Evolutionary conservation across 2,113 vertebrate genomes (phyloP).

Genomic region (Sinocyclocheilus grahami): DNA sequence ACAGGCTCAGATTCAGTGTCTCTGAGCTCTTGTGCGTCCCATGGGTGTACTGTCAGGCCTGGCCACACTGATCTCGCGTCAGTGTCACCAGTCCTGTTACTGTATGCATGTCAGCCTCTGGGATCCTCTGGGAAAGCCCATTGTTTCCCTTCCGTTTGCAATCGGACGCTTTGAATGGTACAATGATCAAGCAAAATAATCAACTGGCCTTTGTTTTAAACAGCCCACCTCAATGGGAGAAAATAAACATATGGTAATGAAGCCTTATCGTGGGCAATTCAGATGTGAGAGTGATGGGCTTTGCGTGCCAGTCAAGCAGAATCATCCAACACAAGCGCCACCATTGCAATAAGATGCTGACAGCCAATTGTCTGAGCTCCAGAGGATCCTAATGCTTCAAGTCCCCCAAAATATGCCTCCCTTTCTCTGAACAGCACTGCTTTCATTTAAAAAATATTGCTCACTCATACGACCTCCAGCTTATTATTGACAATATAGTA

Average conservation of each 20-base stretch:
- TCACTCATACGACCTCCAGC: not conserved
- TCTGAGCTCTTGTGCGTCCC: slow-evolving; percentile 67
- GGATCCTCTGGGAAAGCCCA: slow-evolving; percentile 60
- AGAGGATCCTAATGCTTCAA: slow-evolving; percentile 63
- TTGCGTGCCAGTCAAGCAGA: slow-evolving; percentile 62
- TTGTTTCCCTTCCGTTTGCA: slow-evolving; percentile 60
- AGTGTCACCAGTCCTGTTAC: slow-evolving; percentile 55
- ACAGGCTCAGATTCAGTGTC: slow-evolving; percentile 64
- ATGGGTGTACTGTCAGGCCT: slow-evolving; percentile 66
- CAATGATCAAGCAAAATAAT: slow-evolving; percentile 76
- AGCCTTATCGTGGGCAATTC: slow-evolving; percentile 75
- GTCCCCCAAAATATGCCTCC: not conserved
- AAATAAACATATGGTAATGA: slow-evolving; percentile 80
- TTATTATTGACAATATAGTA: not conserved
- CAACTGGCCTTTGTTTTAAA: slow-evolving; percentile 72
- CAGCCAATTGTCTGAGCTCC: slow-evolving; percentile 67
- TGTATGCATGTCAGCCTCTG: slow-evolving; percentile 60
- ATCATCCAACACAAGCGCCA: slow-evolving; percentile 35
- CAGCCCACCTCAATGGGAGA: slow-evolving; percentile 64
- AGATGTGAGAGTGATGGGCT: slow-evolving; percentile 72
- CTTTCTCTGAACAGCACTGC: not conserved
- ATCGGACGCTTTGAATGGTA: slow-evolving; percentile 66
- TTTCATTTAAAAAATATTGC: not conserved
- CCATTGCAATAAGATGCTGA: slow-evolving; percentile 47
- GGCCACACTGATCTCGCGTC: slow-evolving; percentile 64